Base-by-base conservation (phyloP, 2,888 invertebrate species). In the Diabrotica balteata region DNA sequence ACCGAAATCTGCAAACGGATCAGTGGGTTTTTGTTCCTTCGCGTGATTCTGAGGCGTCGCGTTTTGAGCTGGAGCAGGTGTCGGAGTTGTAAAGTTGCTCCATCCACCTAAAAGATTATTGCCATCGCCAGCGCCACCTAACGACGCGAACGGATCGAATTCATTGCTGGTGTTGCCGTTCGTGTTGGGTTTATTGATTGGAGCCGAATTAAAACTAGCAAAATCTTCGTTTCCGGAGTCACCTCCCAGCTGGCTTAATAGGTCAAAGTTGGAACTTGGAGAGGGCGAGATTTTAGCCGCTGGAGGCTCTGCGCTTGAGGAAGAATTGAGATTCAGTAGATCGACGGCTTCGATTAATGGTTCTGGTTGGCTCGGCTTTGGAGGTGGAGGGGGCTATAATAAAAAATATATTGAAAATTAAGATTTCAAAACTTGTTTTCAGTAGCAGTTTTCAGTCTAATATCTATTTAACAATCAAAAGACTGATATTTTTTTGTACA, bases 1-100 rank as follows among this genome's bases (percentile, higher is more conserved):
- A 80, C 89, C 90, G 44, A 94, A 86, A 79, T 92, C 93, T 2
- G 91, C 90, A 81, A 94, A 93, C 6, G 93, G 92, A 82, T 94
- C 93, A 73, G 84, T 85, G 71, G 86, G 79, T 70, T 86, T 72
- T 74, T 87, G 78, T 79, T 86, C 75, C 79, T 88, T 67, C 9
- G n/a, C 51, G 47, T 43, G 32, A 43, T 52, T 61, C 3, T 61
- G 50, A 9, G 60, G 54, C 46, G 53, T 45, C 6, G 53, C 17
- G 11, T 65, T 67, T 50, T 62, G 63, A 11, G 59, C 54, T 50
- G 57, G 63, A 11, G 59, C 49, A 7, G 49, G 11, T n/a, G 49
- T 8, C n/a, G 74, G 67, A 9, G 75, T 57, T 8, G 61, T 66
- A 65, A 78, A 76, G 63, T 76, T 68, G 68, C 72, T 70, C 82